phyloP scores from a whole-genome alignment of 2,113 vertebrate genomes.

The Mormoops blainvillei region DNA sequence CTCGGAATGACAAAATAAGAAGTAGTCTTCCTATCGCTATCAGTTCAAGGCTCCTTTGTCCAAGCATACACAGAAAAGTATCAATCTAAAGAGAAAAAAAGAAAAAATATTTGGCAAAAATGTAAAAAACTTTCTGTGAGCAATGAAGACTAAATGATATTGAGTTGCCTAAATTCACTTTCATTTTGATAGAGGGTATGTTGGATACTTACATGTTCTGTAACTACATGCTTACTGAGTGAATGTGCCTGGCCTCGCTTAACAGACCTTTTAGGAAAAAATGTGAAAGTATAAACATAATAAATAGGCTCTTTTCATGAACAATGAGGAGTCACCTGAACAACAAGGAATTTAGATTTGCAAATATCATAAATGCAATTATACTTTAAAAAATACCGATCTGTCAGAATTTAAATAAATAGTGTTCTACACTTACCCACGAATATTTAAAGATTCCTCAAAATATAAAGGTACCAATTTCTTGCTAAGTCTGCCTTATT shows the following conservation, averaged over 20 bases:
- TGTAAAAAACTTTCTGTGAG: not conserved
- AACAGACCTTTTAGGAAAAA: not conserved
- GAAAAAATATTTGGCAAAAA: not conserved
- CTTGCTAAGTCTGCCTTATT: not conserved
- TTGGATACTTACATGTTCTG: not conserved
- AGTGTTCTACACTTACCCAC: not conserved
- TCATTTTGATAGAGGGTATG: not conserved
- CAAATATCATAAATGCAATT: not conserved
- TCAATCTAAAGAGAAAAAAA: not conserved
- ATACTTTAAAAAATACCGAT: not conserved
- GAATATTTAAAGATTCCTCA: not conserved
- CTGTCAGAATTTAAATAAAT: not conserved
- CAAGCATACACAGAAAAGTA: not conserved
- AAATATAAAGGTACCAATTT: not conserved
- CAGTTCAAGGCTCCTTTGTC: not conserved
- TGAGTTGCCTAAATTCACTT: not conserved
- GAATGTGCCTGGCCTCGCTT: not conserved
- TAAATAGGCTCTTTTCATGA: not conserved
- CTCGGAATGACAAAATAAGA: not conserved
- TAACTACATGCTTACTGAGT: not conserved
- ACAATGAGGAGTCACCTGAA: not conserved
- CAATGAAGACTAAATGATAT: not conserved
- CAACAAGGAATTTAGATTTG: not conserved
- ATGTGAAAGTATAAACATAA: not conserved
- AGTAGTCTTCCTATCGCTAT: not conserved